phyloP scores from a whole-genome alignment of 2,797 vertebrate species.

The Columba guinea region DNA sequence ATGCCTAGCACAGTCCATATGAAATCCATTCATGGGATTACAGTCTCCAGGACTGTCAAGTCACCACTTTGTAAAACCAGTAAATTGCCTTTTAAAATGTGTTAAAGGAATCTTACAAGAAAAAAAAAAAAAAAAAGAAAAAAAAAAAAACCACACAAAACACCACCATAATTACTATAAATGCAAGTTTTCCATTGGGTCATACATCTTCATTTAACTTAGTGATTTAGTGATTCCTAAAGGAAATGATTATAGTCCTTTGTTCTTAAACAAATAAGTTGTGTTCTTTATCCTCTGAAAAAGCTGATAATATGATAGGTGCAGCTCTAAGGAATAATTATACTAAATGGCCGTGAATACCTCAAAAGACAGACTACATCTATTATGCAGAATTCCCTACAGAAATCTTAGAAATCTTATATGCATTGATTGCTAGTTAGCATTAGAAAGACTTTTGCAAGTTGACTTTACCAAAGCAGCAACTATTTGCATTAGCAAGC shows the following conservation, averaged over 20 bases:
- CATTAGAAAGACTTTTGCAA: conserved; percentile 75
- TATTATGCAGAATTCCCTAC: conserved; percentile 81
- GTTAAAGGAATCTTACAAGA: conserved; percentile 22
- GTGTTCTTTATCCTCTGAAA: conserved; percentile 71
- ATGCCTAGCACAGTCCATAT: neutral
- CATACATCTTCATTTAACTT: conserved; percentile 69
- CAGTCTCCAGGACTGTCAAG: neutral
- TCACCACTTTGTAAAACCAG: neutral
- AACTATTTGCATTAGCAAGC: conserved; percentile 77
- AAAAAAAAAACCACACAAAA: neutral
- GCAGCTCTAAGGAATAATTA: conserved; percentile 78
- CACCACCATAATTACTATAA: conserved; percentile 57
- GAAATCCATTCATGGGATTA: neutral
- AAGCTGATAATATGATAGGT: conserved; percentile 78
- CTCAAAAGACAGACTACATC: conserved; percentile 77
- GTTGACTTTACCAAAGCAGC: conserved; percentile 74
- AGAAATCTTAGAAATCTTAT: conserved; percentile 81
- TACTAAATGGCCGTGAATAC: conserved; percentile 74
- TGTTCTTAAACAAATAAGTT: conserved; percentile 78
- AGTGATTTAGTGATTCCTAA: conserved; percentile 71
- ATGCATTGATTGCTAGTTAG: conserved; percentile 80
- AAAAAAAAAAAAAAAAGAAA: neutral
- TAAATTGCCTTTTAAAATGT: conserved; percentile 30
- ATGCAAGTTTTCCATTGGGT: conserved; percentile 67
- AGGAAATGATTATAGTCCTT: conserved; percentile 74